Evolutionary conservation across 64 coral and sea anemone species (phyloP), one percentile per base, ranked within the genome.

Genomic region (Pocillopora verrucosa): DNA sequence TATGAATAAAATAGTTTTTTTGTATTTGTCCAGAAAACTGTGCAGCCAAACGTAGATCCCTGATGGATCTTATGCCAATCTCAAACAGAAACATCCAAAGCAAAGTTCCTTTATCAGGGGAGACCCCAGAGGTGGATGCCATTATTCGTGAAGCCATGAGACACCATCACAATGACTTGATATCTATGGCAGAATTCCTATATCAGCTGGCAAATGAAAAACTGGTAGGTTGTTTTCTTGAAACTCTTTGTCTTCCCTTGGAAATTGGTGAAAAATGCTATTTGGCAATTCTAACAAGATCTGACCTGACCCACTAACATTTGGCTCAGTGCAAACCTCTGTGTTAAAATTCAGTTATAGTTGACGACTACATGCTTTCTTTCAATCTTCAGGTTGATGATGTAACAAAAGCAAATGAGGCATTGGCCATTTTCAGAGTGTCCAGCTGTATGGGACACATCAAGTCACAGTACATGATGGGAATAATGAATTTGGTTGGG

Each of bases 361-460:
- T 51, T 3, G 11, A 24, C 10, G 24, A 69, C 24, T 69, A 69
- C 20, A 69, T 65, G 65, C 20, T 69, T n/a, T n/a, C 65, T 69
- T 69, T 69, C 3, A 69, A 51, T 84, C 41, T 84, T 56, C 1
- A 84, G 82, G 63, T 26, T 19, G 51, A 84, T n/a, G n/a, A 10
- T 10, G 9, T 19, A 25, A 56, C 6, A 16, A 6, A 84, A 14
- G 64, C 82, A 41, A 3, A 15, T 14, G 35, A 56, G 13, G 77
- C 78, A 20, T 41, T 90, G 25, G 59, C 76, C 11, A 79, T 90
- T 25, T 73, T 90, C 10, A 57, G 88, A 58, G 88, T 90, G 36
- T 68, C 93, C 13, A 82, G 88, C 45, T 97, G 95, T 65, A 72
- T 93, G 58, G 86, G 85, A 19, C 91, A 97, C 86, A 34, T 37